A percentile compares a stretch with the other conserved stretches of the same genome.
These are phyloP conservation scores for Pluvialis apricaria DNA, from an alignment of 2,113 vertebrate genomes.

Conservation along the genomic window DNA sequence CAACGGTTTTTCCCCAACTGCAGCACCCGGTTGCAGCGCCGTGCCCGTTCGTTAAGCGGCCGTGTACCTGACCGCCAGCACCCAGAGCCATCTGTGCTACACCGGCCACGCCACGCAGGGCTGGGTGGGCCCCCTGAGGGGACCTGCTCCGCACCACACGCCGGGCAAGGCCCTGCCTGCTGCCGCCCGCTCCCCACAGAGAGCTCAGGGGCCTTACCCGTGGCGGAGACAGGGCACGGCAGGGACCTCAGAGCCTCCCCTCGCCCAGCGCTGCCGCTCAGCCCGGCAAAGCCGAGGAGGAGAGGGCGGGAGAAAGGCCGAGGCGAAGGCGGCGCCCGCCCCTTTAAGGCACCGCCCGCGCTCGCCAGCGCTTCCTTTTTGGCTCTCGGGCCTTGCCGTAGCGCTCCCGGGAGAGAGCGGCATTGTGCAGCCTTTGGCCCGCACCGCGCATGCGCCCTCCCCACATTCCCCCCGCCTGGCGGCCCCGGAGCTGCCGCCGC, in stretches of 20 bases:
- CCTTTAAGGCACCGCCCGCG: not conserved
- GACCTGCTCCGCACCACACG: accelerated
- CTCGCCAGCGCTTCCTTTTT: not conserved
- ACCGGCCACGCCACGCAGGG: accelerated
- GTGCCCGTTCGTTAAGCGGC: accelerated
- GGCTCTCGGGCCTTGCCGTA: constrained; percentile 6
- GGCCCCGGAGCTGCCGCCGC: not conserved
- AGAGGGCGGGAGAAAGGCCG: not conserved
- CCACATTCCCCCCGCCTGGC: constrained; percentile 8
- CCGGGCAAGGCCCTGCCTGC: not conserved
- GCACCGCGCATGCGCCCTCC: constrained; percentile 12
- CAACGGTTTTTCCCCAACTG: accelerated
- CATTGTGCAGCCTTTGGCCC: constrained; percentile 37
- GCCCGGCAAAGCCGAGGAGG: accelerated
- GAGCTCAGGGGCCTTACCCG: not conserved
- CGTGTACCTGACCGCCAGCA: accelerated
- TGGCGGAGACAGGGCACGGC: too few species aligned
- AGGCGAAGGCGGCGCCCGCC: not conserved
- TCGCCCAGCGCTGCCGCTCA: not conserved
- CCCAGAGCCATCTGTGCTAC: accelerated
- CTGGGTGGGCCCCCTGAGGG: not conserved
- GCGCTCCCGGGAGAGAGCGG: constrained; percentile 30
- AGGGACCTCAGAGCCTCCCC: too few species aligned
- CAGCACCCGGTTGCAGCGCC: accelerated
- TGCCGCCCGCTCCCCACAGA: not conserved